Conservation (phyloP, 2,888 invertebrate genomes). For the Athalia cordata region DNA sequence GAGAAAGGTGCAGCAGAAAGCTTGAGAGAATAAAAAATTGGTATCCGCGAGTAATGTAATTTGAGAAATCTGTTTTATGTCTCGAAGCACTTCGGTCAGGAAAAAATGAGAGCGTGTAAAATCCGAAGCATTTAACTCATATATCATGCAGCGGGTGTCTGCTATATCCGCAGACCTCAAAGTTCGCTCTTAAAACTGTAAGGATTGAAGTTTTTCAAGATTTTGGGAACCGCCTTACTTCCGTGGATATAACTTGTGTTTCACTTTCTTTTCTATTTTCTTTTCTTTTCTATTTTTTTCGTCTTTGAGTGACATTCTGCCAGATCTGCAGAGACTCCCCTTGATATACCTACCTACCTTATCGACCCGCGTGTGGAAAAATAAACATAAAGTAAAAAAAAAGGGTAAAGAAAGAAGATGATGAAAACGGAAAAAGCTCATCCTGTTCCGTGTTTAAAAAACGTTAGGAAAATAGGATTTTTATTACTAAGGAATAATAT, state of each 20-base stretch:
- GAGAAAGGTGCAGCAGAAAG: no score
- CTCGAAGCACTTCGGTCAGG: not conserved
- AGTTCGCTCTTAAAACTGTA: not conserved
- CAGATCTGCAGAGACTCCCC: not conserved
- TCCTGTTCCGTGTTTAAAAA: not conserved
- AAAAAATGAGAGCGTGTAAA: not conserved
- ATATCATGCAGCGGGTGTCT: no score
- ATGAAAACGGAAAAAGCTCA: not conserved
- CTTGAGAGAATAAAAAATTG: no score
- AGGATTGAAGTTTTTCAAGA: not conserved
- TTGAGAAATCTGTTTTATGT: slow-evolving; percentile 37
- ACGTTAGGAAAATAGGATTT: slow-evolving; percentile 18
- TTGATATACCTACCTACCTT: not conserved
- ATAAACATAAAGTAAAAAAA: not conserved
- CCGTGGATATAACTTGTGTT: not conserved
- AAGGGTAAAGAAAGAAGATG: not conserved
- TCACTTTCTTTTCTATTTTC: not conserved
- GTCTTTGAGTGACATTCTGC: not conserved
- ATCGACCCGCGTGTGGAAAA: slow-evolving; percentile 9
- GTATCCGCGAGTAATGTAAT: not conserved
- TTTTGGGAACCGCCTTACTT: not conserved
- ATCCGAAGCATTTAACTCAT: no score
- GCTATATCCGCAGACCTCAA: not conserved
- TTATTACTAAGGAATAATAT: not conserved
- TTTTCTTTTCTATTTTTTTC: not conserved